Conservation (phyloP, 2,113 vertebrate species). For the Cephalophus harveyi region DNA sequence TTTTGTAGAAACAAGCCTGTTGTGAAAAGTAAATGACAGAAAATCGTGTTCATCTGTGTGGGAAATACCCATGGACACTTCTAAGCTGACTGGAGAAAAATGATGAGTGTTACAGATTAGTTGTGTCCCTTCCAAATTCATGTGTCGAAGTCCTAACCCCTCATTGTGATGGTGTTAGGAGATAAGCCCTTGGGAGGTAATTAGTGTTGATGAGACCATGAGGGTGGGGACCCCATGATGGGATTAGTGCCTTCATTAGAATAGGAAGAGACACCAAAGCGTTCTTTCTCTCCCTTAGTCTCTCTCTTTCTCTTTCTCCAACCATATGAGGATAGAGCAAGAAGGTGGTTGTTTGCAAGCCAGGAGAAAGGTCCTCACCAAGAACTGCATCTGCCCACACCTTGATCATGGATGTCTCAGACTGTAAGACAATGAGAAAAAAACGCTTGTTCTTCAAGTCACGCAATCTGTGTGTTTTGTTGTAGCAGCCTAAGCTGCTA, state of each 20-base stretch:
- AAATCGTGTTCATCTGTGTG: neutral
- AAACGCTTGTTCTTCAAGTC: neutral
- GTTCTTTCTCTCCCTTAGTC: fast-evolving
- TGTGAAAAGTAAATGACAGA: neutral
- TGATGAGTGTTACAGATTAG: neutral
- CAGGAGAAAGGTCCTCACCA: neutral
- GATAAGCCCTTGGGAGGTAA: neutral
- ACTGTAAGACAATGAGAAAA: neutral
- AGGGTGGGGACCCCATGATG: neutral
- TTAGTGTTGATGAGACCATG: neutral
- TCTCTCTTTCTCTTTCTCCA: neutral
- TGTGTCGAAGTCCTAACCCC: neutral
- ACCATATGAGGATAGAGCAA: neutral
- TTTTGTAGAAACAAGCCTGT: neutral
- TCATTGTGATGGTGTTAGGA: neutral
- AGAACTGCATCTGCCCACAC: neutral
- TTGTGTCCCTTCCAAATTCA: neutral
- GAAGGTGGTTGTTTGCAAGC: neutral
- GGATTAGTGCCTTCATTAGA: neutral
- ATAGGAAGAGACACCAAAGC: neutral
- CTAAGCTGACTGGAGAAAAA: neutral
- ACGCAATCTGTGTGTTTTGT: neutral
- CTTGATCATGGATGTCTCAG: neutral
- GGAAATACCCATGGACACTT: neutral
- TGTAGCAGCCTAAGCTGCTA: neutral